Percentiles rank a stretch among this genome's conserved stretches.
Evolutionary conservation across 2,888 invertebrate species (phyloP).

Genomic region (Prionchulus punctatus): DNA sequence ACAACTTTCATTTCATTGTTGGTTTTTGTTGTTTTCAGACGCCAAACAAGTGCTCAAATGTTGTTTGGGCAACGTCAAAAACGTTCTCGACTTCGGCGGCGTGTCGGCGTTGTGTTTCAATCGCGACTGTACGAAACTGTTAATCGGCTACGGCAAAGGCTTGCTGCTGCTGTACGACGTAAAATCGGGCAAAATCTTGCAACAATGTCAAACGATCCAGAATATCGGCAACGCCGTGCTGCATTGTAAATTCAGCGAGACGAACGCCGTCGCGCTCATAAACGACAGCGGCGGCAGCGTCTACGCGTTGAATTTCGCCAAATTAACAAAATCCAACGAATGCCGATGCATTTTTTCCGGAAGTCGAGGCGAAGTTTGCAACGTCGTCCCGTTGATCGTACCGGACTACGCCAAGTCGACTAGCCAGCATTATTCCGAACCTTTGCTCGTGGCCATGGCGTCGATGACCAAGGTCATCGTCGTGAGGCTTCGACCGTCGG

Average conservation of each 20-base stretch:
- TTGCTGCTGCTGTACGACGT: background rate
- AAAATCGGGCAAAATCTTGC: background rate
- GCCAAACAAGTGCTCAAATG: background rate
- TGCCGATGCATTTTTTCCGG: constrained; percentile 81
- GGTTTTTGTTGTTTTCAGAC: constrained; percentile 38
- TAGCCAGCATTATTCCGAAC: constrained; percentile 37
- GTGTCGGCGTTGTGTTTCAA: background rate
- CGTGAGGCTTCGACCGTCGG: constrained; percentile 21
- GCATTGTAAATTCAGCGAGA: constrained; percentile 46
- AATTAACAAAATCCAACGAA: constrained; percentile 15
- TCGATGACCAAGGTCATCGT: constrained; percentile 63
- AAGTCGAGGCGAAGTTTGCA: constrained; percentile 70
- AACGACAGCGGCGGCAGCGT: constrained; percentile 90
- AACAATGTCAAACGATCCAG: constrained; percentile 48
- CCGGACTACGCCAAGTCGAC: constrained; percentile 39
- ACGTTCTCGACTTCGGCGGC: background rate
- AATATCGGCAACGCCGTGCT: constrained; percentile 66
- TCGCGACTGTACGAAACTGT: background rate
- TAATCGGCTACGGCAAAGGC: background rate
- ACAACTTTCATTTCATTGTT: background rate
- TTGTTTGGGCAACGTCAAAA: background rate
- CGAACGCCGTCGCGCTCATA: constrained; percentile 24
- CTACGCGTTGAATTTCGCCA: constrained; percentile 73
- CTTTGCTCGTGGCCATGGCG: constrained; percentile 72
- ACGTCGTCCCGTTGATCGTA: constrained; percentile 51